phyloP scores from a whole-genome alignment of 2,888 invertebrate species.

The Trichopoda pennipes region DNA sequence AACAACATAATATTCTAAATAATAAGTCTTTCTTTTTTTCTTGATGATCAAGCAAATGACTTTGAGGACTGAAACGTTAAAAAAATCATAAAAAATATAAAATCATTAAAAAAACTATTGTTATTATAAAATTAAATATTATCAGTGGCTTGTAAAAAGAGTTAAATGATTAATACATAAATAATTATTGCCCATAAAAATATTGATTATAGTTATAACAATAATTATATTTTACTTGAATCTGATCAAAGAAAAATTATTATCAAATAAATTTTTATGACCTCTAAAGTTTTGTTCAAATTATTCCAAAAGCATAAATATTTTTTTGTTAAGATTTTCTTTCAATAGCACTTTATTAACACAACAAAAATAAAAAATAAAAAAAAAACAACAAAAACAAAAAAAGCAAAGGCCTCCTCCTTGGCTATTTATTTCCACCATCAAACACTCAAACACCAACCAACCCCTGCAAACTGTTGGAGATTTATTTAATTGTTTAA shows the following conservation, averaged over 20 bases:
- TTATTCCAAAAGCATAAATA: conserved; percentile 1
- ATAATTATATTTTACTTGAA: too few relatives aligned
- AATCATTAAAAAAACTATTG: conserved; percentile 10
- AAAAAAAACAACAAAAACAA: not conserved
- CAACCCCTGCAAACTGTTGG: too few relatives aligned
- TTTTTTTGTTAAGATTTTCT: not conserved
- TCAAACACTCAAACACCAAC: too few relatives aligned
- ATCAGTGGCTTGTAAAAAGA: conserved; percentile 1
- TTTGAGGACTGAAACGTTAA: not conserved
- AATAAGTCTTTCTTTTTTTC: not conserved
- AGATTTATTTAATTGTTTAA: conserved; percentile 3
- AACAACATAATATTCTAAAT: too few relatives aligned
- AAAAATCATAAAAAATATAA: conserved; percentile 12
- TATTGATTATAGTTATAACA: not conserved
- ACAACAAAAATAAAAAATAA: too few relatives aligned
- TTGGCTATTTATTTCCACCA: too few relatives aligned
- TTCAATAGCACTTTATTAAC: not conserved
- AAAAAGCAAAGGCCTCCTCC: not conserved
- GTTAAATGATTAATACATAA: not conserved
- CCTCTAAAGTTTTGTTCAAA: conserved; percentile 9
- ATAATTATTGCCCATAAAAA: not conserved
- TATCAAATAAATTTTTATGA: not conserved
- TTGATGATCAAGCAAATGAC: conserved; percentile 1
- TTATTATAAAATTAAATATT: not conserved
- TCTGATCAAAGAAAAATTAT: not conserved